Base-by-base conservation (phyloP, 2,113 vertebrate species). In the Hypocryptadius cinnamomeus region DNA sequence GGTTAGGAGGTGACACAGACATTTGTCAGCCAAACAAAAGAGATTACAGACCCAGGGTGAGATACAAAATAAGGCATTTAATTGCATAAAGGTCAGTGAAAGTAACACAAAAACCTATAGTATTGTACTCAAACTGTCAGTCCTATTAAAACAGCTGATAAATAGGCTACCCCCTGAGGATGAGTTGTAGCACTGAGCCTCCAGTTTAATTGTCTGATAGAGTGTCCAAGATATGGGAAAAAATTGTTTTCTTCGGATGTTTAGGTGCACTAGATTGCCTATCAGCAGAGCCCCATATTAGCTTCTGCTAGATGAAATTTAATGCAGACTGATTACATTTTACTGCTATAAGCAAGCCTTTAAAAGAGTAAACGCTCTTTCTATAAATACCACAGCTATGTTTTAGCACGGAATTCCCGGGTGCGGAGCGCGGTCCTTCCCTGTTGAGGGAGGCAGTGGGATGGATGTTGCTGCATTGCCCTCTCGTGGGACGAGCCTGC, bases 381-480 rank as follows among this genome's bases (percentile, higher is more conserved):
- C 68, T 79, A 53, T 51, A 80, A 93, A 71, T 59, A 35, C 88
- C 30, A 3, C 13, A 2, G 10, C 7, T 13, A 3, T 3, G 35
- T 1, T 18, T 25, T 1, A 19, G 70, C 59, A 11, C 2, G 45
- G 80, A 44, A 61, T 50, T 57, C 73, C 64, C 21, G 2, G 13
- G 5, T 12, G 25, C 19, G 4, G 54, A 42, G 33, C 27, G 21
- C 13, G 31, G 11, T 20, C 13, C 31, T 10, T 22, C n/a, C 24
- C 7, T 1, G 2, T 0, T 0, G 6, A 8, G n/a, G 47, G 9
- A 14, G 30, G 61, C 23, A 10, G 33, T 0, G 42, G 66, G 2
- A 42, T 73, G 68, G 48, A 12, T 84, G 85, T 20, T 64, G 60
- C 82, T 82, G 9, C 10, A 72, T 79, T 93, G 96, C 96, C 94